phyloP scores from a whole-genome alignment of 2,888 invertebrate species.

The Tachina grossa region DNA sequence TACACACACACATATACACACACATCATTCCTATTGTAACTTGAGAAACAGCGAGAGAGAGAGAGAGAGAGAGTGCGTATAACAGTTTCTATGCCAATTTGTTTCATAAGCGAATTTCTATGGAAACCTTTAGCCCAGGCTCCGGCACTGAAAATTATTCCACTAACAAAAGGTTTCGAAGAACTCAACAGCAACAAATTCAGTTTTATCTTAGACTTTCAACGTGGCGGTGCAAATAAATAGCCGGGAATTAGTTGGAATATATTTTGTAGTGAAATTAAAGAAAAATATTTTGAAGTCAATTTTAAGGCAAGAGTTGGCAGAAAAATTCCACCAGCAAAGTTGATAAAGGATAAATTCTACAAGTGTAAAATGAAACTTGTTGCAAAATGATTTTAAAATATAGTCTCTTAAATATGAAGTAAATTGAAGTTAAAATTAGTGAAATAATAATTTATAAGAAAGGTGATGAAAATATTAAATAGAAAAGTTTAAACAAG shows the following conservation, averaged over 20 bases:
- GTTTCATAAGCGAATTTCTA: slow-evolving; percentile 8
- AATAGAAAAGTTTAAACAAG: too few relatives aligned
- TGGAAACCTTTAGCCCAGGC: slow-evolving; percentile 31
- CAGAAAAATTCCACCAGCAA: not conserved
- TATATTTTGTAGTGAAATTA: not conserved
- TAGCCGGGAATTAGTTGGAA: not conserved
- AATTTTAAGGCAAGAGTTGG: not conserved
- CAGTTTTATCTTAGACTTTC: slow-evolving; percentile 63
- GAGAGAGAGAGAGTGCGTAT: slow-evolving; percentile 25
- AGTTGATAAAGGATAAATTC: not conserved
- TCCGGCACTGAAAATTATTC: slow-evolving; percentile 32
- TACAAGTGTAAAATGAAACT: not conserved
- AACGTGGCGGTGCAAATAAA: slow-evolving; percentile 43
- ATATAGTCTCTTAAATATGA: not conserved
- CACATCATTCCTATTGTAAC: not conserved
- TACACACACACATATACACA: not conserved
- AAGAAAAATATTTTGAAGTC: not conserved
- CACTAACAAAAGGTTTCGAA: slow-evolving; percentile 56
- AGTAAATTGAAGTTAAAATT: not conserved
- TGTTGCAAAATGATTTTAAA: not conserved
- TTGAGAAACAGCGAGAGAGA: not conserved
- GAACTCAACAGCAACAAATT: slow-evolving; percentile 67
- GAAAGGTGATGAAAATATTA: not conserved
- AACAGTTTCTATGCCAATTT: slow-evolving; percentile 55
- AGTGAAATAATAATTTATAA: not conserved